A percentile compares a stretch with the other conserved stretches of the same genome.
Conservation (phyloP, 1,140 invertebrate genomes). For the Heliconius hermathena region DNA sequence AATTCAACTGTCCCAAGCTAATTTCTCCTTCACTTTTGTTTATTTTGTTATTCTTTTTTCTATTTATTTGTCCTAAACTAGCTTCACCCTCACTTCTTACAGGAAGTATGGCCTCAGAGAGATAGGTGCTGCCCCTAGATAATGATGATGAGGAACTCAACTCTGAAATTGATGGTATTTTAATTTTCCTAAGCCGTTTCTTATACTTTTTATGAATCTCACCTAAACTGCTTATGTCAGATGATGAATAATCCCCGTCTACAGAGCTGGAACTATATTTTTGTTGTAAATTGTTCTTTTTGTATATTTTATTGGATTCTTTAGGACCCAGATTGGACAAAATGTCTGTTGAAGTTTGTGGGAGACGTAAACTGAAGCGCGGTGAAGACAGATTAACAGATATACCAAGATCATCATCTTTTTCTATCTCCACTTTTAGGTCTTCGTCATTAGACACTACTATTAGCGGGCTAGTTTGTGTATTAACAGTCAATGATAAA, state of each 20-base stretch:
- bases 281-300: constrained; percentile 39
- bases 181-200: constrained; percentile 47
- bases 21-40: constrained; percentile 75
- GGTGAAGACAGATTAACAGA: constrained; percentile 76
- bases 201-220: constrained; percentile 62
- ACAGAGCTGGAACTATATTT: constrained; percentile 57
- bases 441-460: constrained; percentile 47
- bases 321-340: constrained; percentile 53
- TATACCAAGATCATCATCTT: constrained; percentile 58
- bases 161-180: constrained; percentile 58
- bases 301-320: constrained; percentile 34
- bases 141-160: constrained; percentile 53
- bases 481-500: constrained; percentile 53
- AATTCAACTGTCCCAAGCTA: constrained; percentile 50
- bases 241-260: constrained; percentile 65
- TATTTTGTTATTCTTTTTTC: constrained; percentile 46
- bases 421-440: constrained; percentile 46
- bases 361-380: constrained; percentile 71
- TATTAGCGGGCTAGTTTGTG: constrained; percentile 70
- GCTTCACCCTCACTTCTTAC: constrained; percentile 71
- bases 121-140: constrained; percentile 52
- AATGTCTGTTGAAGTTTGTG: constrained; percentile 59
- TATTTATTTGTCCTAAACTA: constrained; percentile 53
- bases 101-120: constrained; percentile 53
- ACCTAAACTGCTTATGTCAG: constrained; percentile 74